A percentile compares a stretch with the other conserved stretches of the same genome.
phyloP scores from a whole-genome alignment of 37 sponge, comb jelly and placozoan genomes.

The Petrosia ficiformis region DNA sequence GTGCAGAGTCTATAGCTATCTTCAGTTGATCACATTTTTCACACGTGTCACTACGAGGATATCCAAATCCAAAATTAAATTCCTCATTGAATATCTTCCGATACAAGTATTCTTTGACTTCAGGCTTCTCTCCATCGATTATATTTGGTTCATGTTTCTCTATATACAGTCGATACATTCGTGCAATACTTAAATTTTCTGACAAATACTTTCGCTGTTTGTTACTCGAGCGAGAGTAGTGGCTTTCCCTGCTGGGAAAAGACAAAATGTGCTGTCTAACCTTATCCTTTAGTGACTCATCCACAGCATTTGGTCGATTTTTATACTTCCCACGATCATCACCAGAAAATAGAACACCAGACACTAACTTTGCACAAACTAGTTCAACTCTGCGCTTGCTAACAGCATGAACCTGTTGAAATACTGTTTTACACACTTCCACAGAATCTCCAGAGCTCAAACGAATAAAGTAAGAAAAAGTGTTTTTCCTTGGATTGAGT shows the following conservation, averaged over 20 bases:
- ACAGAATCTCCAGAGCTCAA: conserved; percentile 7
- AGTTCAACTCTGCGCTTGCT: conserved; percentile 30
- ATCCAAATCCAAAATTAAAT: conserved; percentile 50
- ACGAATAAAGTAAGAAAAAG: conserved; percentile 17
- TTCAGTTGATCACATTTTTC: conserved; percentile 38
- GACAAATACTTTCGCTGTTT: not conserved
- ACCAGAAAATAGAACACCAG: conserved; percentile 14
- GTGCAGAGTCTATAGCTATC: conserved; percentile 9
- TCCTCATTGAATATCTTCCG: conserved; percentile 52
- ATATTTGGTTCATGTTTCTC: conserved; percentile 6
- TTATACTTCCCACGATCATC: conserved; percentile 33
- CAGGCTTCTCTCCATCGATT: conserved; percentile 12
- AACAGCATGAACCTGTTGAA: conserved; percentile 27
- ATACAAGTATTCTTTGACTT: conserved; percentile 49
- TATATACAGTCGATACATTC: conserved; percentile 17
- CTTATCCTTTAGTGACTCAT: not conserved
- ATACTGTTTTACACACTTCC: conserved; percentile 8
- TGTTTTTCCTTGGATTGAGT: not conserved
- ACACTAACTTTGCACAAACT: conserved; percentile 2
- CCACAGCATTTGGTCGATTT: not conserved
- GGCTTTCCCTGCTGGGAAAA: not conserved
- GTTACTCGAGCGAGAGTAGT: not conserved
- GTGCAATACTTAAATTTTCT: conserved; percentile 33
- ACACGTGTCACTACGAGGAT: conserved; percentile 51
- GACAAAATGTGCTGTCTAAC: not conserved